These are phyloP conservation scores for Enteromius mattozi DNA, from an alignment of 2,797 vertebrate species.

Conservation along the genomic window DNA sequence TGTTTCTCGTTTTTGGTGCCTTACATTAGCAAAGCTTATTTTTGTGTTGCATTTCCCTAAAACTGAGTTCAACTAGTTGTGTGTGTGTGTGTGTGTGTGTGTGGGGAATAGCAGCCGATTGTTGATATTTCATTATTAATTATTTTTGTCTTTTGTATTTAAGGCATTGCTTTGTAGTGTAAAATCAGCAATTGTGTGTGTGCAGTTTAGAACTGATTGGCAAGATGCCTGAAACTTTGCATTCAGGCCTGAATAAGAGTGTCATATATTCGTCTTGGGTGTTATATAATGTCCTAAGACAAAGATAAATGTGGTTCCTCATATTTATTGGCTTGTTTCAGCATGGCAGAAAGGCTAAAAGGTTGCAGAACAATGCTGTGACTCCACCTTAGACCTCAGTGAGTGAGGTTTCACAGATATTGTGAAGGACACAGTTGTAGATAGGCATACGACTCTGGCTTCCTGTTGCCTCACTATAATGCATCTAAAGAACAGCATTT, in stretches of 20 bases:
- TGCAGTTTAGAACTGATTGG: background rate
- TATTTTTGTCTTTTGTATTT: background rate
- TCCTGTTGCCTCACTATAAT: constrained; percentile 36
- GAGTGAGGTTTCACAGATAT: constrained; percentile 32
- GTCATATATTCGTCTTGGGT: background rate
- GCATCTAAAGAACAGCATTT: background rate
- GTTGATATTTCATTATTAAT: background rate
- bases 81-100: background rate
- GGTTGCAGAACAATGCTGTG: constrained; percentile 30
- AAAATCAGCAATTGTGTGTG: background rate
- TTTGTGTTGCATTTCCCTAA: background rate
- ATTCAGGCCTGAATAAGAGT: background rate
- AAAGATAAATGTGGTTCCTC: background rate
- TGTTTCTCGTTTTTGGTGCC: constrained; percentile 18
- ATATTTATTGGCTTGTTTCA: constrained; percentile 10
- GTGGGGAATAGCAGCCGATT: background rate
- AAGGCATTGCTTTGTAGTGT: background rate
- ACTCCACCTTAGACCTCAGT: constrained; percentile 23
- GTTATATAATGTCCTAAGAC: constrained; percentile 4
- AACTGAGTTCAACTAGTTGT: background rate
- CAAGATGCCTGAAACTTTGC: background rate
- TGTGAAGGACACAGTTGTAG: constrained; percentile 30
- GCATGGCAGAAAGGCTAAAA: background rate
- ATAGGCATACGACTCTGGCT: constrained; percentile 24
- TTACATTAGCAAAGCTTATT: background rate